Base-by-base conservation (phyloP, 1,140 invertebrate species). In the Caerostris darwini region DNA sequence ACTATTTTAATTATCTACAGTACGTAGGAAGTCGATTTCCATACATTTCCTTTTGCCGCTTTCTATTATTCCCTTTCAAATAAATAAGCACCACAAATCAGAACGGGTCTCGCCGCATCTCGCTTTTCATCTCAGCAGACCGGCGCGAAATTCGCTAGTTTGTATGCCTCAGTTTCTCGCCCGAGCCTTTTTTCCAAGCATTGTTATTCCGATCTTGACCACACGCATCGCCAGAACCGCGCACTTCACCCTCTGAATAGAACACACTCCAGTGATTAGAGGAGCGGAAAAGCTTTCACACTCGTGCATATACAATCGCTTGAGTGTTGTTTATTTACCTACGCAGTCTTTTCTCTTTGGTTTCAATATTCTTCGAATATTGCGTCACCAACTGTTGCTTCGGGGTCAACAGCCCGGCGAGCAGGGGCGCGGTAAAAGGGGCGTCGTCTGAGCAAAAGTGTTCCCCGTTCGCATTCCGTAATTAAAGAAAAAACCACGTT, bases 151-250 rank as follows among this genome's bases (percentile, higher is more conserved):
- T 71, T 50, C 19, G 69, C 19, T 34, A n/a, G 7, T 71, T 71
- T 34, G 8, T 50, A 34, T 71, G 69, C 69, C 7, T 71, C 50
- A n/a, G 34, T 10, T 71, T 71, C 69, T 19, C 69, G 7, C 8
- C 69, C 34, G 69, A 50, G 34, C 69, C 19, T 71, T 71, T 50
- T n/a, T 34, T 34, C 19, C 3, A 71, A 34, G n/a, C 19, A 71
- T 71, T 71, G 69, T 71, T 71, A 71, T 71, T 71, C 69, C 19
- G 69, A 71, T 71, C 69, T 71, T 50, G 69, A 71, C 69, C 69
- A 71, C 69, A 71, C 69, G 69, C 69, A 71, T 71, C 19, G 17
- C 34, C 7, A 10, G 34, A 71, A 71, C 19, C 19, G 7, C 67
- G 67, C 69, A 71, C 19, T 50, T 19, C n/a, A 34, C 19, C 5